Evolutionary conservation across 2,888 invertebrate genomes (phyloP), one percentile per base, ranked within the genome.

Genomic region (Agriopis marginaria): DNA sequence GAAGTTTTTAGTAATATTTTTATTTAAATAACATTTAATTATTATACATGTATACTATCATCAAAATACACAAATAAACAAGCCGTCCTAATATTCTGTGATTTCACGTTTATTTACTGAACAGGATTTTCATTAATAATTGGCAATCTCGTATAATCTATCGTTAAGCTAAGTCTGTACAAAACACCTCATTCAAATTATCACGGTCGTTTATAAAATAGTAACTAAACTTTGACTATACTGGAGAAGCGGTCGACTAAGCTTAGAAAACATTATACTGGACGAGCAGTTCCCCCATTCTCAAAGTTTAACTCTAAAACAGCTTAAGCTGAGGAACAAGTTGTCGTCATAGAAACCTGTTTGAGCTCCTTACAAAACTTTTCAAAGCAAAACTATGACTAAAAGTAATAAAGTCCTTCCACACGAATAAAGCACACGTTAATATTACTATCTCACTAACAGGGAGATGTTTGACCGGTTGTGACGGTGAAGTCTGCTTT

Each of bases 311-410:
- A 42, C 55, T 61, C 56, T 67, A 63, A 67, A 67, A 62, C 50
- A 61, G 63, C 59, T 68, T 63, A 63, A 63, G n/a, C 54, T 42
- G 54, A 63, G 12, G 68, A 49, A 51, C 50, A 50, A 69, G 68
- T 64, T 63, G 49, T 64, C 47, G 64, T 61, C 63, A 64, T 69
- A 60, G 63, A 64, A 55, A 64, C 68, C 60, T 64, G 60, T 40
- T 42, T 68, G 63, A 68, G 68, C 68, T 55, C 61, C 40, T 49
- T 50, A 23, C 55, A 56, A 63, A 66, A 69, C 64, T 69, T 69
- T 69, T 47, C 59, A 59, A 68, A 68, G 64, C 54, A 55, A 51
- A 64, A 69, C 68, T 69, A 64, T 61, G 64, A 45, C 44, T 58
- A 32, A 66, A 49, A 66, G 66, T 54, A 42, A 39, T 66, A 49